Evolutionary conservation across 2,797 vertebrate species (phyloP).

Genomic region (Anguilla obscura): DNA sequence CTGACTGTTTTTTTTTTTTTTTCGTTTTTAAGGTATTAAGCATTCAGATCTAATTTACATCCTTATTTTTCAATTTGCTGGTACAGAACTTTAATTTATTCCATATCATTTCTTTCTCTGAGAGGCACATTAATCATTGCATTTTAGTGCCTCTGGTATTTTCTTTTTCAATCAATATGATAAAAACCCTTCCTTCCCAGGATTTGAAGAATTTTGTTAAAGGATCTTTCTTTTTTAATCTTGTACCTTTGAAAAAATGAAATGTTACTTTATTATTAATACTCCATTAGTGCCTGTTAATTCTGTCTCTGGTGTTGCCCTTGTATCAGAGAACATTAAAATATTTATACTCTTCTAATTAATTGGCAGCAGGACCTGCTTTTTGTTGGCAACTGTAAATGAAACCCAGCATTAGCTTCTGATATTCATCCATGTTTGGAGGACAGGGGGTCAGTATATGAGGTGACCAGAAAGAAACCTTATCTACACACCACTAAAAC

Average conservation of each 20-base stretch:
- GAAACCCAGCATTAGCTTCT: background rate
- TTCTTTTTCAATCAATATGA: constrained; percentile 82
- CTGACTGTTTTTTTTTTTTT: constrained; percentile 82
- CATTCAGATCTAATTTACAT: constrained; percentile 99
- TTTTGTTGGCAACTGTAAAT: background rate
- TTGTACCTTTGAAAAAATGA: constrained; percentile 27
- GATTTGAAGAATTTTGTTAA: constrained; percentile 77
- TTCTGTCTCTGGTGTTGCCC: background rate
- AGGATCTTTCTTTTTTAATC: constrained; percentile 58
- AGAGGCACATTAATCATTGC: constrained; percentile 99
- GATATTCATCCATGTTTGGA: background rate
- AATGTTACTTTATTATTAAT: constrained; percentile 10
- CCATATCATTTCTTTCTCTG: constrained; percentile 99
- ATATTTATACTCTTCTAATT: constrained; percentile 11
- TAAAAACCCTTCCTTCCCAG: constrained; percentile 81
- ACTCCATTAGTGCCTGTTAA: background rate
- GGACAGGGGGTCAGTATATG: background rate
- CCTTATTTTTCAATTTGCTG: constrained; percentile 99
- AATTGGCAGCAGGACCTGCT: background rate
- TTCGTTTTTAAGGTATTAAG: constrained; percentile 94
- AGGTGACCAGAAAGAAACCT: constrained; percentile 14
- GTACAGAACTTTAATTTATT: constrained; percentile 99
- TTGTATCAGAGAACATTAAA: constrained; percentile 13
- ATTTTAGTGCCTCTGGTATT: constrained; percentile 97
- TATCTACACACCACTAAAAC: background rate